Evolutionary conservation across 2,797 vertebrate genomes (phyloP).

Genomic region (Argya squamiceps): DNA sequence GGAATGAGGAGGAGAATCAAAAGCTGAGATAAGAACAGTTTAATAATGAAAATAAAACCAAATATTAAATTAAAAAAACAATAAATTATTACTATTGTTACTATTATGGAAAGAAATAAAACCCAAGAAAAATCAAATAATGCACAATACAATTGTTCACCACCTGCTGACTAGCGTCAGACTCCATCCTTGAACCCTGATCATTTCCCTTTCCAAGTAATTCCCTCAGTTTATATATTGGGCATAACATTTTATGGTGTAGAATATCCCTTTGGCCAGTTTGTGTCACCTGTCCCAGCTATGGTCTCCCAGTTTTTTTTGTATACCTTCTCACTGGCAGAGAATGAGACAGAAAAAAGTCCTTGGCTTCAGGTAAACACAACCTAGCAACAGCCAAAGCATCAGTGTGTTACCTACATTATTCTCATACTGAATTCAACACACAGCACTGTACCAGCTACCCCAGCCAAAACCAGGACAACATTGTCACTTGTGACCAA

Average conservation of each 20-base stretch:
- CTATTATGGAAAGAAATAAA: background rate
- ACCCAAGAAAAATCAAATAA: accelerated
- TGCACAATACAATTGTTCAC: no score
- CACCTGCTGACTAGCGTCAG: background rate
- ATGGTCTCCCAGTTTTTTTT: background rate
- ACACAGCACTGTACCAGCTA: background rate
- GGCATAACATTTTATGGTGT: accelerated
- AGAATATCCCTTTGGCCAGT: background rate
- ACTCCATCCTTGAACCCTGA: background rate
- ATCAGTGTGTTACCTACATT: background rate
- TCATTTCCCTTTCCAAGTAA: background rate
- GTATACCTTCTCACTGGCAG: background rate
- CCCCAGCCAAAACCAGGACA: background rate
- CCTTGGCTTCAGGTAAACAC: background rate
- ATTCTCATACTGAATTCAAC: background rate
- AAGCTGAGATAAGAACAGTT: background rate
- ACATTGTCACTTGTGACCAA: background rate
- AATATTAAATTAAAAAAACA: background rate
- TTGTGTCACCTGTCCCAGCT: background rate
- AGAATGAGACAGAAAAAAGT: background rate
- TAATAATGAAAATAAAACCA: background rate
- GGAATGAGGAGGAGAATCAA: background rate
- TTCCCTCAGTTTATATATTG: background rate
- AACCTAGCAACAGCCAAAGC: background rate
- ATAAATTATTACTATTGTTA: background rate